Evolutionary conservation across 1,140 invertebrate species (phyloP), one percentile per base, ranked within the genome.

Genomic region (Argopecten irradians): DNA sequence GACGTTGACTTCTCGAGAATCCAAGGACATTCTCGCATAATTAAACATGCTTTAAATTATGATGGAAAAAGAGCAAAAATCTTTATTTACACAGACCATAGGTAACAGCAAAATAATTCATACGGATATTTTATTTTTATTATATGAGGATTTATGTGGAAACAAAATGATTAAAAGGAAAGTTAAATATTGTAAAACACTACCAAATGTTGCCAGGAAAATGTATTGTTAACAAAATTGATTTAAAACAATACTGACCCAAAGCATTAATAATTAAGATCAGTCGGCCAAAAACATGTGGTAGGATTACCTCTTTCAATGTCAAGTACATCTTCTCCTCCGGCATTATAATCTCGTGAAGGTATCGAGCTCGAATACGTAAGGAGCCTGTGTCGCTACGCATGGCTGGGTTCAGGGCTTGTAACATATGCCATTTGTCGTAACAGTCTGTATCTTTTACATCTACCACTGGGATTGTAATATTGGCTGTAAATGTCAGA

Each of bases 261-360:
- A n/a, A n/a, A n/a, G 36, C 36, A 39, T 5, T 71, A 71, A n/a
- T 46, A 11, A 11, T 8, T 5, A 71, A 22, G 28, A 71, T 13
- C 36, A 8, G 36, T 8, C 43, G 22, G 22, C 19, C 19, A 46
- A 16, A 46, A 3, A 46, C 14, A 71, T 34, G 8, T 85, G 28
- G n/a, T 32, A 13, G 16, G n/a, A 89, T 90, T 91, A 96, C 95
- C 94, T 99, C 98, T 94, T 99, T 98, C 82, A 99, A 96, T 19
- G 98, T 98, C 93, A 98, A 98, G 95, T 99, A 99, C 95, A n/a
- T n/a, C n/a, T 99, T 98, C 95, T 98, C 98, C 83, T 97, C 97
- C 33, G 98, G 98, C 98, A 99, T 99, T 33, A 99, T 98, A 91
- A 99, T 96, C 96, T 99, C 98, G 95, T 99, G 98, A 92, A 98